Conservation (phyloP, 53 echinoderm and acorn worm genomes). For the Crossaster papposus region DNA sequence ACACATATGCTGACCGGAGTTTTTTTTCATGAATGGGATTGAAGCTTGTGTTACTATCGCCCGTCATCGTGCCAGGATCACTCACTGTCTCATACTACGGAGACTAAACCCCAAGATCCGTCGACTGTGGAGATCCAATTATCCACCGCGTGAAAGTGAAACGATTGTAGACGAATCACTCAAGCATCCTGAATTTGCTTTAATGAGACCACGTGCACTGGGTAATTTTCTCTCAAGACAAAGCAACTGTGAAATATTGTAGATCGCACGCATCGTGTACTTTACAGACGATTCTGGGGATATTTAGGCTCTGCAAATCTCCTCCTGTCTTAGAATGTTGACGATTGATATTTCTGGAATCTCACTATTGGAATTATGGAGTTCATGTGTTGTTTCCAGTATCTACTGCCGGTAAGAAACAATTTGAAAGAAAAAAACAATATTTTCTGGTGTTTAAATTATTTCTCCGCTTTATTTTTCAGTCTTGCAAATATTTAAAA, state of each 20-base stretch:
- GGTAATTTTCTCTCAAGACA: background rate
- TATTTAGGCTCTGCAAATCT: background rate
- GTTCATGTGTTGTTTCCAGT: conserved; percentile 58
- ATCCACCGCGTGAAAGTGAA: conserved; percentile 28
- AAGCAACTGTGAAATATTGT: conserved; percentile 2
- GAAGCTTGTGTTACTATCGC: background rate
- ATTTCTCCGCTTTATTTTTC: no score
- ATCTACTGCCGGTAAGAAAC: conserved; percentile 44
- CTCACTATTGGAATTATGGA: conserved; percentile 20
- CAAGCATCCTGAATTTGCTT: background rate
- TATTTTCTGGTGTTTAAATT: no score
- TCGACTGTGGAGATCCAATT: conserved; percentile 30
- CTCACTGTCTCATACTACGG: background rate
- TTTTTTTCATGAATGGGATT: conserved; percentile 3
- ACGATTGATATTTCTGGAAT: background rate
- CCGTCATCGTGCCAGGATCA: background rate
- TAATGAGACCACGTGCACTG: background rate
- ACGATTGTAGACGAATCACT: background rate
- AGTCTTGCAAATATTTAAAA: no score
- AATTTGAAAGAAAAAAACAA: background rate
- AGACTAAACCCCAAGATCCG: background rate
- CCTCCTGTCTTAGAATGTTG: background rate
- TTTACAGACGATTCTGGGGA: background rate
- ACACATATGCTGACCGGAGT: background rate
- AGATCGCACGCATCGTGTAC: background rate